Conservation (phyloP, 2,797 vertebrate species). For the Pseudomugil tenellus region DNA sequence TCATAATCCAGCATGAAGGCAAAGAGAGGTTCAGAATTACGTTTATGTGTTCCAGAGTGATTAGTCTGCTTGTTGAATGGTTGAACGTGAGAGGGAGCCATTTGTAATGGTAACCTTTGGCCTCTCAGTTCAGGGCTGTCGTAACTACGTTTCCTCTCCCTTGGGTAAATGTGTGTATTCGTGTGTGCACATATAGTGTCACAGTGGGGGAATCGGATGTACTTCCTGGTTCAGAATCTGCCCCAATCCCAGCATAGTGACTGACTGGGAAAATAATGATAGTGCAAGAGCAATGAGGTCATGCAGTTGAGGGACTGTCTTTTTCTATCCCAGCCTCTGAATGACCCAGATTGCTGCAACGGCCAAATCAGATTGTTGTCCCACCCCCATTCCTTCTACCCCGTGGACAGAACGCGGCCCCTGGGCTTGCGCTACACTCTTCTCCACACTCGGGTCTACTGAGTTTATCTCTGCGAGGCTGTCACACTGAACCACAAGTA, state of each 20-base stretch:
- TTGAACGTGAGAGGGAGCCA: conserved; percentile 70
- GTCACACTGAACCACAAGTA: conserved; percentile 34
- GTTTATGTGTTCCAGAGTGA: conserved; percentile 33
- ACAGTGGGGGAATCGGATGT: conserved; percentile 33
- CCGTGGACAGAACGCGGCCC: conserved; percentile 30
- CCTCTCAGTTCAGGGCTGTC: conserved; percentile 58
- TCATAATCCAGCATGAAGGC: conserved; percentile 32
- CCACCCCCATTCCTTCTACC: conserved; percentile 16
- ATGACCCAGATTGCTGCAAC: conserved; percentile 73
- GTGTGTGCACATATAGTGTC: conserved; percentile 8
- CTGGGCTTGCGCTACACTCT: conserved; percentile 27
- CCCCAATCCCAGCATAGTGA: conserved; percentile 36
- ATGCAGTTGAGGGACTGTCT: conserved; percentile 33
- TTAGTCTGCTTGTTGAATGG: conserved; percentile 46
- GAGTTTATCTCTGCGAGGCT: conserved; percentile 44
- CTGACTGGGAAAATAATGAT: conserved; percentile 69
- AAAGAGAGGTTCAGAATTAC: conserved; percentile 47
- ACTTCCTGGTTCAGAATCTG: conserved; percentile 62
- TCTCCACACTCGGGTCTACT: conserved; percentile 23
- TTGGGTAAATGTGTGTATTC: conserved; percentile 39
- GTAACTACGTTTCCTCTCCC: conserved; percentile 63
- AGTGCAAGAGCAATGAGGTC: conserved; percentile 69
- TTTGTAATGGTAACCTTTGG: conserved; percentile 75
- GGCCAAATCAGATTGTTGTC: conserved; percentile 60
- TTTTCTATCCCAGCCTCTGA: conserved; percentile 29